Evolutionary conservation across 2,888 invertebrate genomes (phyloP), one percentile per base, ranked within the genome.

Genomic region (Nemapogon koenigi): DNA sequence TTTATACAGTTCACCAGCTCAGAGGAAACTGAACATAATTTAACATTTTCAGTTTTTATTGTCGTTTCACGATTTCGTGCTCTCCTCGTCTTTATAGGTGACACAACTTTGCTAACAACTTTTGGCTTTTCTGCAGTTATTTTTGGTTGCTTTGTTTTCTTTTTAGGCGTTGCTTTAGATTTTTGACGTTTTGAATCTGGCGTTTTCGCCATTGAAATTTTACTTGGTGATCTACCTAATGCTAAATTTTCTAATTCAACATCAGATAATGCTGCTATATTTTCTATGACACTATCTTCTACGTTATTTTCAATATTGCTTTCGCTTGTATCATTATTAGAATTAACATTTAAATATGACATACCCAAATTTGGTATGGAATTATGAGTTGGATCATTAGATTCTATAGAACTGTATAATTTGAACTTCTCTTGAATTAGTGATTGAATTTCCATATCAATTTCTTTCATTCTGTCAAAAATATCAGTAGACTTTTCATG

Each of bases 391-490:
- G 58, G 40, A 36, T 61, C 57, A 43, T 62, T 73, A 33, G 57
- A 62, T 48, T 81, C 76, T 40, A 84, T 49, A 42, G 78, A 72
- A 48, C 70, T 75, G 46, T 84, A 83, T 6, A 84, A 51, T 46
- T 76, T 72, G 51, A 83, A 79, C 49, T 83, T 84, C 50, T 84
- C 83, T 50, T 81, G 76, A 45, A 83, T 56, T 32, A 84, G 54
- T 26, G 67, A 67, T 46, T 83, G 82, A 47, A 84, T 82, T 51
- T 83, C 81, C 42, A 81, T 53, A 48, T 85, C 84, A 40, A 84
- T 84, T 51, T 83, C 78, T 46, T 82, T 81, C 81, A 85, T 83
- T 53, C 83, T 71, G 37, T 81, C 73, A 49, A 82, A 66, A 6
- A 81, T 56, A 37, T 70, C 70, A 37, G 52, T 59, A 13, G 63